These are phyloP conservation scores for Mactromeris polynyma DNA, from an alignment of 2,888 invertebrate genomes.

Conservation along the genomic window DNA sequence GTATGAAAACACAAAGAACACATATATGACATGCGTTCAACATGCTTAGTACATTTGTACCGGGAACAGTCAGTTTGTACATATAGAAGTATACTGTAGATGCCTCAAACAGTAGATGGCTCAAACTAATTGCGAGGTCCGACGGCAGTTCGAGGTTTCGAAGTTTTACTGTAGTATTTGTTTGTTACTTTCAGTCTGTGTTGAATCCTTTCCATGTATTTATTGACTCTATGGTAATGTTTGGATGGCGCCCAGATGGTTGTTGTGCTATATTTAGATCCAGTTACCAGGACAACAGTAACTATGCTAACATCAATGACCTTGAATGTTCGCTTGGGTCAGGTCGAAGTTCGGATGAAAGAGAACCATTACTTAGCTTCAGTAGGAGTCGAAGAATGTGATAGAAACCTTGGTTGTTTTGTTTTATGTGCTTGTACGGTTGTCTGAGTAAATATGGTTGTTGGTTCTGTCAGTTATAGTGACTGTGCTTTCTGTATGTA, in stretches of 20 bases:
- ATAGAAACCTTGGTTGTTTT: not conserved
- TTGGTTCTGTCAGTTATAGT: no score
- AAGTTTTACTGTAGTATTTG: no score
- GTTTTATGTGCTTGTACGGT: no score
- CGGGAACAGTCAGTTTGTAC: no score
- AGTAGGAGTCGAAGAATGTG: conserved; percentile 26
- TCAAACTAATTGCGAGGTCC: no score
- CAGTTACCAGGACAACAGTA: conserved; percentile 38
- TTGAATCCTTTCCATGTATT: conserved; percentile 67
- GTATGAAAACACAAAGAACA: no score
- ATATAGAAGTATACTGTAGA: no score
- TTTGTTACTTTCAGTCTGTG: conserved; percentile 55
- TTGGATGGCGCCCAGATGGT: conserved; percentile 45
- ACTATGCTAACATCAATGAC: conserved; percentile 37
- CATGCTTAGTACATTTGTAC: no score
- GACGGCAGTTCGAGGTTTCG: no score
- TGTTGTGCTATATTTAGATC: conserved; percentile 50
- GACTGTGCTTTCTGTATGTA: no score
- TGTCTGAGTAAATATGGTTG: not conserved
- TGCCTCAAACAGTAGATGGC: no score
- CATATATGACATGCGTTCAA: no score
- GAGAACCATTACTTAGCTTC: conserved; percentile 58
- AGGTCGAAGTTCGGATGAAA: conserved; percentile 33
- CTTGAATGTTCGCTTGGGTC: conserved; percentile 27
- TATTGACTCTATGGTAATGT: conserved; percentile 56